Base-by-base conservation (phyloP, 2,888 invertebrate species). In the Clusia tigrina region DNA sequence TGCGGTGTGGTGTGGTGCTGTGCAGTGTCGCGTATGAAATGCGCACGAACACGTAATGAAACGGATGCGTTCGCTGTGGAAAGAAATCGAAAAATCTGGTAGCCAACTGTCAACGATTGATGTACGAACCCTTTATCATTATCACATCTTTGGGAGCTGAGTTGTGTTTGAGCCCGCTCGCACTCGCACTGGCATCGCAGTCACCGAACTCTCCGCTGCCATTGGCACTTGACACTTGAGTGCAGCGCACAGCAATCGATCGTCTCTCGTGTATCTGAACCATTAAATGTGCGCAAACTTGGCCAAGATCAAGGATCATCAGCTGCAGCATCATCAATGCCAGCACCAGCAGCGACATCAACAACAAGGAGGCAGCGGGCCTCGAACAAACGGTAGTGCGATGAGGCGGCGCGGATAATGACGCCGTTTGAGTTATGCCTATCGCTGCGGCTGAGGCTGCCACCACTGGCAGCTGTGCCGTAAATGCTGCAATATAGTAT, bases 61-160 rank as follows among this genome's bases (percentile, higher is more conserved):
- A 22, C 48, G 48, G 20, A 48, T 48, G 48, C 48, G 48, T 48
- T 22, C 56, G 37, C 32, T 48, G 26, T 20, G 6, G 32, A 12
- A 6, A 32, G 32, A 32, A 22, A 20, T 42, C 71, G 71, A 73
- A 77, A 78, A 75, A 77, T 77, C 78, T 78, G 78, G 74, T 75
- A 75, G 74, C 74, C 74, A 69, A 77, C 74, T 75, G 74, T 75
- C 74, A 75, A 72, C 74, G 78, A 76, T 77, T 75, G 74, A 75
- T 75, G 74, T 75, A 72, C 74, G 75, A 74, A 69, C 78, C 78
- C 74, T 75, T 75, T 75, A 75, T 75, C 74, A 75, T 77, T 75
- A 75, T 75, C 76, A 73, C 78, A 75, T 75, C 78, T 74, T 72
- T 67, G 62, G 12, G 32, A 32, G 3, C 42, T 17, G 42, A 6